These are phyloP conservation scores for Xiphorhynchus erythropygius DNA, from an alignment of 2,797 vertebrate genomes.

Conservation along the genomic window DNA sequence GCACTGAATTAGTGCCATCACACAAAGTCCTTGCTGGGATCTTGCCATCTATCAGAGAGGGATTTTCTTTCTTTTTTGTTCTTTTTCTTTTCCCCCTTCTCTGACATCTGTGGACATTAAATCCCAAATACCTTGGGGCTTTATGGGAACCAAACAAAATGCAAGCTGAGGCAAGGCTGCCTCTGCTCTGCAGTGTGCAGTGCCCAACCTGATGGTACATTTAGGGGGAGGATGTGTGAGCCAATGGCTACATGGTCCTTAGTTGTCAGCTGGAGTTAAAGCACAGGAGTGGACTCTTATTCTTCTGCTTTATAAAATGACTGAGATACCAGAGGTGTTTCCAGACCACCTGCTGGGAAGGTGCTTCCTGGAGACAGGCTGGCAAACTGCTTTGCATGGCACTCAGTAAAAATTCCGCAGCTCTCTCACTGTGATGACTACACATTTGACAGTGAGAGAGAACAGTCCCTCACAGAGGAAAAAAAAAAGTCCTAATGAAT, in stretches of 20 bases:
- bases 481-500: background rate
- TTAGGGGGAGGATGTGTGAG: background rate
- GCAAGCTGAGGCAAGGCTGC: rapidly evolving
- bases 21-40: background rate
- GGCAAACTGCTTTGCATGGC: background rate
- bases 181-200: background rate
- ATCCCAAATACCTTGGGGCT: background rate
- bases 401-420: rapidly evolving
- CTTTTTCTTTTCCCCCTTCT: rapidly evolving
- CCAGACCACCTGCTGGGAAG: background rate
- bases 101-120: background rate
- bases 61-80: background rate
- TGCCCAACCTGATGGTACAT: background rate
- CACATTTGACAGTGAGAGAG: background rate
- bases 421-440: rapidly evolving
- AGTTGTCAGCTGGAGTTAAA: background rate
- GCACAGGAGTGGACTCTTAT: background rate
- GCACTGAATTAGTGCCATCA: background rate
- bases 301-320: background rate
- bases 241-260: background rate
- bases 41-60: background rate
- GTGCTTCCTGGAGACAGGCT: background rate
- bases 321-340: background rate
- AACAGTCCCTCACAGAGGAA: background rate
- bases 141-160: background rate